Conservation (phyloP, 2,888 invertebrate genomes). For the Mamestra brassicae region DNA sequence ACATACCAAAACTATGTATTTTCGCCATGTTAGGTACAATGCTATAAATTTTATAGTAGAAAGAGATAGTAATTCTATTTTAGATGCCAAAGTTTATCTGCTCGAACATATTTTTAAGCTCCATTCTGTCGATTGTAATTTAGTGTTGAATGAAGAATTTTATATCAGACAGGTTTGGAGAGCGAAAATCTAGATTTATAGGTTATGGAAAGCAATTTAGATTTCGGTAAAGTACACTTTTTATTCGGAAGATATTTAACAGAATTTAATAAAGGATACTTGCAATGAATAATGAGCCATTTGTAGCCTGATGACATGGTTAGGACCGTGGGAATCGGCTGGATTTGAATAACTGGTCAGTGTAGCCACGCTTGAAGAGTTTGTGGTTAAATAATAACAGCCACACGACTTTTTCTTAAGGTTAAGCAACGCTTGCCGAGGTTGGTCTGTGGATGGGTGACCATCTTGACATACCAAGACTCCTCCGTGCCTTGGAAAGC, state of each 20-base stretch:
- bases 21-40: neutral
- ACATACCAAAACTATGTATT: neutral
- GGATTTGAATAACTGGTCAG: no score
- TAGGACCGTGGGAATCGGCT: no score
- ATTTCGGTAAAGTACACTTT: neutral
- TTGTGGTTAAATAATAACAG: no score
- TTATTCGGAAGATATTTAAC: neutral
- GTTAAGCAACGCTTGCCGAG: no score
- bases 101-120: conserved; percentile 26
- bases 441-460: no score
- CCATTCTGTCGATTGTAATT: conserved; percentile 31
- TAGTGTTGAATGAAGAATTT: conserved; percentile 33
- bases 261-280: neutral
- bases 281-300: neutral
- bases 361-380: no score
- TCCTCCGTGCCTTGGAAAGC: no score
- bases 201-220: conserved; percentile 19
- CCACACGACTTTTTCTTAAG: no score
- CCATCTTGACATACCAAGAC: no score
- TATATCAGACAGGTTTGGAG: conserved; percentile 22
- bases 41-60: conserved; percentile 28
- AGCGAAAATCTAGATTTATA: conserved; percentile 27
- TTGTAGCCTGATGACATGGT: neutral
- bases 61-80: neutral
- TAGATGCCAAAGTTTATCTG: conserved; percentile 29